Base-by-base conservation (phyloP, 2,797 vertebrate genomes). In the Furcifer pardalis region DNA sequence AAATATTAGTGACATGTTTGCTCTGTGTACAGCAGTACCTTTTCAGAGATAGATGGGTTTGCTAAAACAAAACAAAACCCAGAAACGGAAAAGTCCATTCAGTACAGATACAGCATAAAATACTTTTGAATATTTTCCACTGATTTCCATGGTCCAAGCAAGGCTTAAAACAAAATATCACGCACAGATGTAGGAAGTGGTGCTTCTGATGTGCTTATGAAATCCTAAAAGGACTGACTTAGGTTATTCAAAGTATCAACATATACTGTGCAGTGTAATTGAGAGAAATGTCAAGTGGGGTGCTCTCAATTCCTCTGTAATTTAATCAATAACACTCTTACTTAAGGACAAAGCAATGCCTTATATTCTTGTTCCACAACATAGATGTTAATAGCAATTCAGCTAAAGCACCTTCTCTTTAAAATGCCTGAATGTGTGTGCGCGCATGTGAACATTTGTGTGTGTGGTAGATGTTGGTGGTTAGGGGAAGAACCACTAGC, bases 41-140 rank as follows among this genome's bases (percentile, higher is more conserved):
- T 91, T 89, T 92, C 79, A 91, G 84, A 73, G 90, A 94, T 90
- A 89, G 85, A 92, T 89, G 78, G 86, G 81, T 89, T 94, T 90
- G 93, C 1, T 92, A 88, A 95, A 91, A 90, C 90, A 92, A 92
- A 92, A n/a, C n/a, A n/a, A n/a, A n/a, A n/a, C n/a, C n/a, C 84
- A 91, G 94, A 94, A 88, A 87, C 86, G 88, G 84, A 49, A 40
- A 94, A 91, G 78, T 87, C 84, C 83, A 93, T 92, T 91, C 89
- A 84, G 90, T 90, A 88, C 30, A 91, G 65, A 91, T 0, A 79
- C 7, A 85, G 42, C 82, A 93, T 87, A 89, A 92, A 88, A 87
- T 35, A 89, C 69, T 87, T 91, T 89, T 80, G 79, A 94, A 88
- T 17, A 62, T 79, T 89, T 93, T 82, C 77, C 87, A 92, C 69